Evolutionary conservation across 2,113 vertebrate genomes (phyloP).

Genomic region (Sialia sialis): DNA sequence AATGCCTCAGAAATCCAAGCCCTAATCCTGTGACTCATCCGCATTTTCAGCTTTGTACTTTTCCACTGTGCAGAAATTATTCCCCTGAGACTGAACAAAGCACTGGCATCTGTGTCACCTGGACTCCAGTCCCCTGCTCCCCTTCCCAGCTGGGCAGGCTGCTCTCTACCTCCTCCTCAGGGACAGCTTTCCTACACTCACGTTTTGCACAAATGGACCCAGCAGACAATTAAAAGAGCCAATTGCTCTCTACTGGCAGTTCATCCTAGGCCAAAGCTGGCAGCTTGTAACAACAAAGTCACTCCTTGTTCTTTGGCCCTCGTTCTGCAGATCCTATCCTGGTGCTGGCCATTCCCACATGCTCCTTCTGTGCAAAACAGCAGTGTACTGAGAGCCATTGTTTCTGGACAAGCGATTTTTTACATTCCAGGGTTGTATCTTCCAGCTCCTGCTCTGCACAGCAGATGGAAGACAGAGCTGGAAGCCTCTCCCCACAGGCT

Average conservation of each 20-base stretch:
- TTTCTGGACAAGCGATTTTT: background rate
- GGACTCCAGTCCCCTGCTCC: background rate
- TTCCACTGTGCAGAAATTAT: background rate
- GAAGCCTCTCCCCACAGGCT: background rate
- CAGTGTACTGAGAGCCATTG: background rate
- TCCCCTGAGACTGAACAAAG: background rate
- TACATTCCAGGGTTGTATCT: accelerated
- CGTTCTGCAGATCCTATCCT: background rate
- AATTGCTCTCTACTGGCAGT: background rate
- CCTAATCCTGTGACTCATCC: slow-evolving; percentile 40
- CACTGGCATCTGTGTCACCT: background rate
- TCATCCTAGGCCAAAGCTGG: background rate
- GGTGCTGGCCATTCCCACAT: background rate
- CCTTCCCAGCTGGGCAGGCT: background rate
- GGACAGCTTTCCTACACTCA: background rate
- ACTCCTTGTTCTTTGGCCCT: background rate
- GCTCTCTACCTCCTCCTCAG: background rate
- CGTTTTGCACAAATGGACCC: background rate
- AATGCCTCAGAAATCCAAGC: background rate
- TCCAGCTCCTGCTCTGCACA: background rate
- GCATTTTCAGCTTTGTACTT: background rate
- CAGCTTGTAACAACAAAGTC: background rate
- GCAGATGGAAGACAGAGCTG: background rate
- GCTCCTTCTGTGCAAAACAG: background rate
- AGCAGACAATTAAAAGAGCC: background rate